A percentile compares a stretch with the other conserved stretches of the same genome.
Evolutionary conservation across 2,113 vertebrate genomes (phyloP).

Genomic region (Pycnonotus jocosus): DNA sequence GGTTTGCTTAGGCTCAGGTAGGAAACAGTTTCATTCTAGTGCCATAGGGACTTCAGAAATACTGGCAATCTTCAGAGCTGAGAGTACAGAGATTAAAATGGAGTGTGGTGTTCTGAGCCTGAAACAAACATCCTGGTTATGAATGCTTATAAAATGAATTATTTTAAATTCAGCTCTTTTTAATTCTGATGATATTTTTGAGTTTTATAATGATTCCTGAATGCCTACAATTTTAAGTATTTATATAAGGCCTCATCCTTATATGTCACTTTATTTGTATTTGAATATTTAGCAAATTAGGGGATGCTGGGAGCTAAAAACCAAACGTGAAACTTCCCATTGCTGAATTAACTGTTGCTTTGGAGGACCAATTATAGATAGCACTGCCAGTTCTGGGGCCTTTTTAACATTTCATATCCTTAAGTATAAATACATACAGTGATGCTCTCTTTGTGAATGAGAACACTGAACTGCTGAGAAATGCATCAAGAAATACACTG

Average conservation of each 20-base stretch:
- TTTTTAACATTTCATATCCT: background rate
- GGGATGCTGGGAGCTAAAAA: background rate
- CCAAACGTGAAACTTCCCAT: background rate
- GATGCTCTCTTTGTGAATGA: background rate
- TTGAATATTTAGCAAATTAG: background rate
- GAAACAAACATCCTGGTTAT: background rate
- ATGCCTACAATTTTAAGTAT: accelerated
- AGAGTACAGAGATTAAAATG: background rate
- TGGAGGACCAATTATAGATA: background rate
- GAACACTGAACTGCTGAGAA: background rate
- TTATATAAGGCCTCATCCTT: background rate
- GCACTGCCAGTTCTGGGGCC: background rate
- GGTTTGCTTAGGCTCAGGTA: background rate
- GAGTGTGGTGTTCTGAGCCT: background rate
- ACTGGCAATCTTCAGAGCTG: background rate
- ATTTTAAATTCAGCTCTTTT: background rate
- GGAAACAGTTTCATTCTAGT: background rate
- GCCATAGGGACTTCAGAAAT: background rate
- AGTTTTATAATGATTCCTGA: background rate
- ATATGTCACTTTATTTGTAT: background rate
- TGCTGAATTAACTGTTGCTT: background rate
- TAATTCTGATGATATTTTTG: background rate
- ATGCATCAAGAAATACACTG: background rate
- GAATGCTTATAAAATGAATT: background rate
- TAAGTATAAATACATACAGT: background rate